Evolutionary conservation across 2,797 vertebrate genomes (phyloP).

Genomic region (Dipus sagitta): DNA sequence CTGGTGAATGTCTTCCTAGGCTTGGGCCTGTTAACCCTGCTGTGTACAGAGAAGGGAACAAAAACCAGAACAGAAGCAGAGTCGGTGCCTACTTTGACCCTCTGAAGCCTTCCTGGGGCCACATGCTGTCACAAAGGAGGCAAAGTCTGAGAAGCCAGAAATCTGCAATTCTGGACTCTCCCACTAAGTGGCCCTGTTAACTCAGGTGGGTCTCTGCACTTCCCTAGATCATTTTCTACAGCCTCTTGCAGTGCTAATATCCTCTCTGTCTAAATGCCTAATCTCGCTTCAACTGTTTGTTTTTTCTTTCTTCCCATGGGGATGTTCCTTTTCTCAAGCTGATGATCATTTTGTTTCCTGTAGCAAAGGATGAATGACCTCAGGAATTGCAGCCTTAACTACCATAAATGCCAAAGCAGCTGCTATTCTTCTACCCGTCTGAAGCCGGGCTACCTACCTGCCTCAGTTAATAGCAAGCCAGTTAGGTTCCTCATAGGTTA

Average conservation of each 20-base stretch:
- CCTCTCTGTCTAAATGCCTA: not conserved
- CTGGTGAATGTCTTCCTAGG: not conserved
- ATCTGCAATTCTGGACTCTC: not conserved
- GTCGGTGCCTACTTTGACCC: rapidly evolving
- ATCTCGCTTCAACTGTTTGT: not conserved
- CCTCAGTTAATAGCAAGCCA: slow-evolving; percentile 64
- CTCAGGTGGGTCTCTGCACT: not conserved
- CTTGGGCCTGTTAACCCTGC: not conserved
- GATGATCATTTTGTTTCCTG: not conserved
- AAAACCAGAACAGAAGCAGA: not conserved
- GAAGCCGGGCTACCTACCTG: not conserved
- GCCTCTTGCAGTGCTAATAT: not conserved
- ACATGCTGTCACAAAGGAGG: rapidly evolving
- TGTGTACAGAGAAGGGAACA: not conserved
- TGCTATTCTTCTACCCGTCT: not conserved
- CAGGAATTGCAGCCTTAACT: not conserved
- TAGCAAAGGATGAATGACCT: slow-evolving; percentile 34
- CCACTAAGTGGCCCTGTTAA: not conserved
- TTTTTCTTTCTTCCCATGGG: not conserved
- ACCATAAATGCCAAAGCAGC: not conserved
- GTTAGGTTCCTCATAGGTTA: slow-evolving; percentile 78
- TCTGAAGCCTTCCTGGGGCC: not conserved
- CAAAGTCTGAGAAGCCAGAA: not conserved
- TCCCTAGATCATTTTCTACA: not conserved
- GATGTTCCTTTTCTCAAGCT: slow-evolving; percentile 23